Conservation (phyloP, 2,113 vertebrate species). For the Puntigrus tetrazona region DNA sequence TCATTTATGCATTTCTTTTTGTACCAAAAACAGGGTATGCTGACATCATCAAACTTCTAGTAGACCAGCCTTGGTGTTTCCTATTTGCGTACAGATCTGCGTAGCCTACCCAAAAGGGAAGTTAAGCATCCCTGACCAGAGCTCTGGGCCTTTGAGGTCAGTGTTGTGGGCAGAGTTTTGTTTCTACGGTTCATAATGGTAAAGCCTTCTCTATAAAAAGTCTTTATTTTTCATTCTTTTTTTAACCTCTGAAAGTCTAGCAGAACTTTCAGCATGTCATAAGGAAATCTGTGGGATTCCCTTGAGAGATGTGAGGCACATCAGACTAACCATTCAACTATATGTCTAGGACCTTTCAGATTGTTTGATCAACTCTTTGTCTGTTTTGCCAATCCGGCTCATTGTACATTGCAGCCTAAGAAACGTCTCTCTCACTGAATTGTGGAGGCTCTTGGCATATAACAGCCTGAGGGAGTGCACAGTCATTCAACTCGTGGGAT, state of each 20-base stretch:
- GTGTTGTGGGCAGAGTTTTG: not conserved
- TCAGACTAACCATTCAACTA: not conserved
- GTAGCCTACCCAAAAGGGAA: not conserved
- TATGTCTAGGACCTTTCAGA: not conserved
- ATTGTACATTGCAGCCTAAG: not conserved
- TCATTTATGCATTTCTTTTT: not conserved
- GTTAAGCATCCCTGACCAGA: not conserved
- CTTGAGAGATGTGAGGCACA: not conserved
- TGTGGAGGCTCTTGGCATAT: not conserved
- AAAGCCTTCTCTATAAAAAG: not conserved
- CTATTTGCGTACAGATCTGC: not conserved
- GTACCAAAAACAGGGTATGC: not conserved
- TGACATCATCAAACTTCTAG: not conserved
- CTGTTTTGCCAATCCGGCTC: not conserved
- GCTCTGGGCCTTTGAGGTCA: not conserved
- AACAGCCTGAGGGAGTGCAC: not conserved
- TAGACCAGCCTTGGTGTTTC: not conserved
- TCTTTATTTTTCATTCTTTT: not conserved
- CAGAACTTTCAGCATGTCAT: not conserved
- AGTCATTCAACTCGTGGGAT: slow-evolving; percentile 15
- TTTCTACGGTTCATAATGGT: not conserved
- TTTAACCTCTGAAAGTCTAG: not conserved
- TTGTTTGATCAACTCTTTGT: not conserved
- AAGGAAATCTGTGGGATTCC: not conserved
- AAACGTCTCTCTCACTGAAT: not conserved